Evolutionary conservation across 2,888 invertebrate genomes (phyloP), one percentile per base, ranked within the genome.

Genomic region (Leptinotarsa haldemani): DNA sequence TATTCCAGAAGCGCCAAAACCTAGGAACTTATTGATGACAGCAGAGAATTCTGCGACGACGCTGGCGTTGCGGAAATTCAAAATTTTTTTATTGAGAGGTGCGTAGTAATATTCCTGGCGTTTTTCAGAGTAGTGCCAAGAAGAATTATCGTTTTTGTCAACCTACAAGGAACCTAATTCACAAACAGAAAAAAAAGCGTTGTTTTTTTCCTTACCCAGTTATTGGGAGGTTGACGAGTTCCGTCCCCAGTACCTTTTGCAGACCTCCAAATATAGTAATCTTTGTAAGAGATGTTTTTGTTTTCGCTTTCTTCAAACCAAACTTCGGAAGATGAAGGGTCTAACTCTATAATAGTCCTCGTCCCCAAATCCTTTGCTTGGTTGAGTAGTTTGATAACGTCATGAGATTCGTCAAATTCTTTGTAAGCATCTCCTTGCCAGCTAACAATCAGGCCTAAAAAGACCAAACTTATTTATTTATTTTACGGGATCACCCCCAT

Each of bases 1-100:
- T 82, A 98, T 92, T 4, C 98, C 98, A 78, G 90, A 92, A 0
- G 95, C 93, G 0, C 97, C 97, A 3, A 92, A 89, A 4, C 90
- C 88, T 77, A 97, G 84, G 92, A 97, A 95, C 79, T 90, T 91
- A 53, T 88, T 86, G 1, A 97, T 85, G 0, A 94, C 93, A 0
- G 89, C 88, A 82, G 92, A 88, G 79, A 96, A 92, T 84, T 92
- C 91, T 1, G 89, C 83, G 3, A 92, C 89, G 0, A 95, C 94
- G 0, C 86, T 84, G 0, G 89, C 87, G 83, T 95, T 94, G 74
- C 92, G 89, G 89, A 94, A 95, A 88, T 97, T 95, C 4, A 98
- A 90, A 85, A 97, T 96, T 0, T 97, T 94, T 82, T 92, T 91
- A 0, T 90, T 90, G 82, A 93, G 94, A 82, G 95, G 95, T 75